Base-by-base conservation (phyloP, 2,113 vertebrate genomes). In the Orientallactaga bullata region DNA sequence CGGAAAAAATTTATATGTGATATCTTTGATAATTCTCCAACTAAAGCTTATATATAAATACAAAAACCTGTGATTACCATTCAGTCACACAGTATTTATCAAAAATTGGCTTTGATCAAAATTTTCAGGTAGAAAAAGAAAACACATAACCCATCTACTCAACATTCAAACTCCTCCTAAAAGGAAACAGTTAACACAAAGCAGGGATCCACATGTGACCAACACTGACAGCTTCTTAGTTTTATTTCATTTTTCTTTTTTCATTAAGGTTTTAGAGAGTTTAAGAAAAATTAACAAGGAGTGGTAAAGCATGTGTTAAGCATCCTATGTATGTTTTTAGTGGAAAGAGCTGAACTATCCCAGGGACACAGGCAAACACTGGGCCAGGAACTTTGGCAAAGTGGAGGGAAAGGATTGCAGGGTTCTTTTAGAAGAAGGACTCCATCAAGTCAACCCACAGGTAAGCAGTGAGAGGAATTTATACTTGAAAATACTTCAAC, bases 1-100 rank as follows among this genome's bases (percentile, higher is more conserved):
- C 39, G 72, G 71, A 85, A 94, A 89, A 26, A 4, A 21, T 26
- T 88, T 91, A 85, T 63, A 77, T 95, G 69, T 94, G 58, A 66
- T 28, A 30, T 23, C 5, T n/a, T 5, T 58, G 35, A 78, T 0
- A 76, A 32, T 66, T 32, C 16, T 26, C 61, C 20, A 35, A 32
- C 0, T 42, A 9, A 63, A 16, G 79, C 65, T 80, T 8, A 32
- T 17, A 47, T 6, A 47, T 47, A 84, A 87, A 89, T 71, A 69
- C 2, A 84, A 95, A 94, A 72, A 13, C 10, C 1, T 65, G 1
- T 82, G 12, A 9, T 66, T 12, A 72, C 42, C 69, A 63, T 66
- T 72, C 58, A 61, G 4, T 73, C 7, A 0, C 39, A 18, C 4
- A 55, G 7, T 30, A 72, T 90, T 93, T 89, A 13, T 63, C 58